A percentile compares a stretch with the other conserved stretches of the same genome.
Conservation (phyloP, 2,888 invertebrate genomes). For the Chrysolina americana region DNA sequence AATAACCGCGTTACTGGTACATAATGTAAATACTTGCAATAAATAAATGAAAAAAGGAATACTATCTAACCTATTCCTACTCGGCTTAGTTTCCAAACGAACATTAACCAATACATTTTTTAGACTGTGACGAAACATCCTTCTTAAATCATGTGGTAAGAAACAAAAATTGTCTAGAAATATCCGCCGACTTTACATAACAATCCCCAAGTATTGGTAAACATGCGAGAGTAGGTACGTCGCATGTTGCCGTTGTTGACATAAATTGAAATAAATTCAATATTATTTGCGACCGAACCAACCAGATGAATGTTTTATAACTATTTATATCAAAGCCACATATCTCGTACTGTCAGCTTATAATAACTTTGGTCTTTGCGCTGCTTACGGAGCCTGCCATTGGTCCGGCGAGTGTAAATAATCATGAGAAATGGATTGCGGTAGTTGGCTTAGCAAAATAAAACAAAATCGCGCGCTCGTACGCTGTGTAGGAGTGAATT, state of each 20-base stretch:
- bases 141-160: not conserved
- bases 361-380: slow-evolving; percentile 62
- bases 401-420: slow-evolving; percentile 59
- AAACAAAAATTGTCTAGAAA: not conserved
- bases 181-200: slow-evolving; percentile 23
- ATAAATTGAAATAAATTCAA: slow-evolving; percentile 52
- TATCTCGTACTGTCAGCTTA: slow-evolving; percentile 56
- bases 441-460: slow-evolving; percentile 56
- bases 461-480: slow-evolving; percentile 53
- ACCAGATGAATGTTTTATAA: slow-evolving; percentile 40
- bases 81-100: not conserved
- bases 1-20: too few species aligned
- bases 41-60: too few species aligned
- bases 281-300: slow-evolving; percentile 52
- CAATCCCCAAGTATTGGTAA: slow-evolving; percentile 26
- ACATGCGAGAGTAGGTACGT: slow-evolving; percentile 36
- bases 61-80: too few species aligned
- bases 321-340: slow-evolving; percentile 50
- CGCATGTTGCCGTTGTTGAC: slow-evolving; percentile 42
- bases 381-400: slow-evolving; percentile 60
- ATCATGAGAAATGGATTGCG: slow-evolving; percentile 56
- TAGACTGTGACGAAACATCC: not conserved
- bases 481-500: slow-evolving; percentile 64
- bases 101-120: not conserved
- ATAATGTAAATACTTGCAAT: too few species aligned